These are phyloP conservation scores for Labrus mixtus DNA, from an alignment of 2,113 vertebrate species.

Conservation along the genomic window DNA sequence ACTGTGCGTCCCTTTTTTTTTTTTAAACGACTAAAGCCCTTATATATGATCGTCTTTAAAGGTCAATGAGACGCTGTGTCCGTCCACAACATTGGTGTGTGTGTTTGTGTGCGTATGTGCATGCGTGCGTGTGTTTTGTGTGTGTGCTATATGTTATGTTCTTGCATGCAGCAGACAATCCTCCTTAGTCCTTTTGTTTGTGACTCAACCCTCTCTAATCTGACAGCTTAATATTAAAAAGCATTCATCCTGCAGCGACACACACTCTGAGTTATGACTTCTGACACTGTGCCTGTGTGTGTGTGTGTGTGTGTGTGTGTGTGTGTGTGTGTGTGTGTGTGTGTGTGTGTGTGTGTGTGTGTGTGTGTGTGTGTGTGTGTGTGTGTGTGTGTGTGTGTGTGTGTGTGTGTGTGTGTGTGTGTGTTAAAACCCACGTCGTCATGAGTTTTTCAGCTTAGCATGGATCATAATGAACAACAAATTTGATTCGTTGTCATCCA, in stretches of 20 bases:
- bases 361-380: constrained; percentile 30
- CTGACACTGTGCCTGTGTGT: constrained; percentile 19
- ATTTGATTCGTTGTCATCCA: constrained; percentile 65
- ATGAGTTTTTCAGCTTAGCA: constrained; percentile 67
- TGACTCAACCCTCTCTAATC: constrained; percentile 50
- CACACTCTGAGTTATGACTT: constrained; percentile 58
- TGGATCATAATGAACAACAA: constrained; percentile 63
- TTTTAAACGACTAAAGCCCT: too few relatives aligned
- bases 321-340: constrained; percentile 35
- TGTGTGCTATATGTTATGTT: too few relatives aligned
- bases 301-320: constrained; percentile 30
- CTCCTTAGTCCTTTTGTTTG: constrained; percentile 62
- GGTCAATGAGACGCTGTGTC: constrained; percentile 44
- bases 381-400: constrained; percentile 19
- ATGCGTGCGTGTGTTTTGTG: background rate
- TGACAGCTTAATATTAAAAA: constrained; percentile 73
- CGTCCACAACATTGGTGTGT: constrained; percentile 48
- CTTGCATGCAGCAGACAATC: constrained; percentile 16
- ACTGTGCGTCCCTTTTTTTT: too few relatives aligned
- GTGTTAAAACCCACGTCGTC: constrained; percentile 68
- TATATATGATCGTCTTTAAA: background rate
- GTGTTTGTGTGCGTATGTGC: constrained; percentile 10
- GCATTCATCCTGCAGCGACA: constrained; percentile 53
- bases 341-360: constrained; percentile 29
- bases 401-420: constrained; percentile 43